These are phyloP conservation scores for Polylopha cassiicola DNA, from an alignment of 2,888 invertebrate genomes.

Conservation along the genomic window DNA sequence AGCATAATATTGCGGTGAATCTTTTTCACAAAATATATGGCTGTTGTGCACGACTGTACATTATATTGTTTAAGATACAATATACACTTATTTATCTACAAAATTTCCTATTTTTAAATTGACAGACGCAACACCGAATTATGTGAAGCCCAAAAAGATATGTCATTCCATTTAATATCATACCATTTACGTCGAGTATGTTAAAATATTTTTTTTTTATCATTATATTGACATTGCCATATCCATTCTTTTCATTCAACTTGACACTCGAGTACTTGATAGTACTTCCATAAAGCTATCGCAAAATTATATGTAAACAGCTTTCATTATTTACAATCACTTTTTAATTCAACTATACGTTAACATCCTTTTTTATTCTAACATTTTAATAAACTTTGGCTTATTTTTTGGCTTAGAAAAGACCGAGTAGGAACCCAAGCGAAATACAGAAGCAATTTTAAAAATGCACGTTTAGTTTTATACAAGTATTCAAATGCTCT, in stretches of 20 bases:
- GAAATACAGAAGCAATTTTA: slow-evolving; percentile 22
- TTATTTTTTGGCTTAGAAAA: slow-evolving; percentile 65
- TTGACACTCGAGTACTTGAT: slow-evolving; percentile 51
- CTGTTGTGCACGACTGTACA: slow-evolving; percentile 56
- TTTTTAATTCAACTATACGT: slow-evolving; percentile 24
- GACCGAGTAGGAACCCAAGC: slow-evolving; percentile 39
- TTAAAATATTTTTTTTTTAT: slow-evolving; percentile 2
- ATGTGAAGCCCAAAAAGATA: slow-evolving; percentile 45
- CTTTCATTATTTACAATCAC: slow-evolving; percentile 29
- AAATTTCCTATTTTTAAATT: slow-evolving; percentile 40
- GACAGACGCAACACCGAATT: slow-evolving; percentile 30
- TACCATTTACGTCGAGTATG: slow-evolving; percentile 26
- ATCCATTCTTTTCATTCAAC: slow-evolving; percentile 34
- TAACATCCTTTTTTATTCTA: slow-evolving; percentile 28
- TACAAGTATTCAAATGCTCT: slow-evolving; percentile 40
- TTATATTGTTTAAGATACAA: slow-evolving; percentile 31
- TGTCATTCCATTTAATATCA: slow-evolving; percentile 43
- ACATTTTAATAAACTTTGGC: slow-evolving; percentile 60
- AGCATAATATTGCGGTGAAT: slow-evolving; percentile 38
- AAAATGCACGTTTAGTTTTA: slow-evolving; percentile 23
- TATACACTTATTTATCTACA: slow-evolving; percentile 36
- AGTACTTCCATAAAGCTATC: slow-evolving; percentile 49
- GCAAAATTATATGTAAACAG: slow-evolving; percentile 32
- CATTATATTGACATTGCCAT: slow-evolving; percentile 19
- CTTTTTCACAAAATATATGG: slow-evolving; percentile 49